Base-by-base conservation (phyloP, 1,140 invertebrate species). In the Lucilia cuprina region DNA sequence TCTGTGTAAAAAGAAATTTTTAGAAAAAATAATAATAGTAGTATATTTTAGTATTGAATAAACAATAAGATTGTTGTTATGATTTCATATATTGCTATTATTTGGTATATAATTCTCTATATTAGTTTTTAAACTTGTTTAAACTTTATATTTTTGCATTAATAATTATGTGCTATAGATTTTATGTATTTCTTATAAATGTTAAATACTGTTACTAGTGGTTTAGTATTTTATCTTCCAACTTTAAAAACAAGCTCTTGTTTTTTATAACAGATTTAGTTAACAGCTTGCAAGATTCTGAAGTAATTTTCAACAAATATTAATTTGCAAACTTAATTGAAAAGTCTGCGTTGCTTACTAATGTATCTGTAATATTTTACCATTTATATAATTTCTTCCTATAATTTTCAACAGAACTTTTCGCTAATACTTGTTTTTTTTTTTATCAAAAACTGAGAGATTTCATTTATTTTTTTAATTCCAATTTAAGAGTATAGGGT, bases 51-150 rank as follows among this genome's bases (percentile, higher is more conserved):
- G 55, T n/a, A 60, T 60, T 60, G 7, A n/a, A n/a, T 60, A 60
- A 60, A 60, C 55, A 60, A 60, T n/a, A 7, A 25, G 8, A 70
- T 21, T 19, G 65, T 70, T 70, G n/a, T 70, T 10, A 21, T 70
- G 10, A 19, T 21, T 70, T 25, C 21, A 70, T 70, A 70, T 25
- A 70, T 70, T 70, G 8, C 65, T 70, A 70, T 70, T 70, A 70
- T 70, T 70, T 70, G 65, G 65, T 70, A 70, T 70, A 70, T 70
- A 70, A 70, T 70, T 70, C 19, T 70, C 65, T 70, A 70, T 19
- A 21, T 70, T 70, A 70, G n/a, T 70, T 25, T 19, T 70, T 21
- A 21, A 21, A 21, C 0, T 70, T 70, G 10, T 9, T 70, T 21
- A 19, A 21, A 70, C 21, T 70, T 70, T 70, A n/a, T 70, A 19